A percentile compares a stretch with the other conserved stretches of the same genome.
These are phyloP conservation scores for Drosophila quasianomalipes DNA, from an alignment of 2,888 invertebrate genomes.

Conservation along the genomic window DNA sequence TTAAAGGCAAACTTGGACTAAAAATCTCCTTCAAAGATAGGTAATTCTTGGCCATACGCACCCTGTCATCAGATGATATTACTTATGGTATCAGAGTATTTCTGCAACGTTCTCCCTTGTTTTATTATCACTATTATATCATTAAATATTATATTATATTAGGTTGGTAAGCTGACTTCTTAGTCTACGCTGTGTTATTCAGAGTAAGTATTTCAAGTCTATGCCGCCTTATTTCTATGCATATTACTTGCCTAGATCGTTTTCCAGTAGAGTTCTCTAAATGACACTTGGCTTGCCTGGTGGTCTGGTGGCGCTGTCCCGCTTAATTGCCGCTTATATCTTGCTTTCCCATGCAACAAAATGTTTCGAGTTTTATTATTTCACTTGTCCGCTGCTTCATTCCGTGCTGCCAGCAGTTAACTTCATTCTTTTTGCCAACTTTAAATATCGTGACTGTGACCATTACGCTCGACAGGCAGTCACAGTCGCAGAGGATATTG, in stretches of 20 bases:
- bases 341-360: neutral
- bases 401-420: neutral
- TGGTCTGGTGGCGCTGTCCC: neutral
- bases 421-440: neutral
- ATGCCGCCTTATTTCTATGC: neutral
- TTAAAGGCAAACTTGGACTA: neutral
- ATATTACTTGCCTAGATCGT: neutral
- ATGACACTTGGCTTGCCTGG: neutral
- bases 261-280: neutral
- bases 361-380: neutral
- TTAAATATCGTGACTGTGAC: constrained; percentile 1
- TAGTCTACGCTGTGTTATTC: neutral
- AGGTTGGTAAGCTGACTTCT: neutral
- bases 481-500: neutral
- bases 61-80: neutral
- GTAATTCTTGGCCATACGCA: no score
- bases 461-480: neutral
- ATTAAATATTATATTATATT: neutral
- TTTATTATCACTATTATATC: neutral
- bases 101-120: no score
- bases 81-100: neutral
- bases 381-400: neutral
- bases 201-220: neutral
- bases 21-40: neutral
- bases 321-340: neutral